These are phyloP conservation scores for Alsophila aescularia DNA, from an alignment of 2,888 invertebrate species.

Conservation along the genomic window DNA sequence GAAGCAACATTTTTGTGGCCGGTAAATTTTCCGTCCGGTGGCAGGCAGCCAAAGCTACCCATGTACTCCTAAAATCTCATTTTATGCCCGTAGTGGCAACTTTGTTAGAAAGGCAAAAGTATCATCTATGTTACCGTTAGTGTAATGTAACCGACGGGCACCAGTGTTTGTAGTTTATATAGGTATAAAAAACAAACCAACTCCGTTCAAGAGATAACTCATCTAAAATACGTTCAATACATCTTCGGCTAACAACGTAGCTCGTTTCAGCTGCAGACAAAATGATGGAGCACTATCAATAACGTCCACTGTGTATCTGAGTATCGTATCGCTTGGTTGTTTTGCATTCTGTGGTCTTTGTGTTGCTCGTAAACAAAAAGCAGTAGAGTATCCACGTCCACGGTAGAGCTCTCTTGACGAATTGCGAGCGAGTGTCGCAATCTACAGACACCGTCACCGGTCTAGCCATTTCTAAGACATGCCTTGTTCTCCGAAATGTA, in stretches of 20 bases:
- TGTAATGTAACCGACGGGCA: conserved; percentile 24
- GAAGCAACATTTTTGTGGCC: conserved; percentile 67
- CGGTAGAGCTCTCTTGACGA: conserved; percentile 53
- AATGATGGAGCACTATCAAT: conserved; percentile 61
- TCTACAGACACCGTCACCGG: conserved; percentile 35
- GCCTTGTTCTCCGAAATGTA: conserved; percentile 49
- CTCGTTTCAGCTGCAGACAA: conserved; percentile 57
- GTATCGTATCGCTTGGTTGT: conserved; percentile 49
- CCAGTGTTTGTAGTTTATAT: conserved; percentile 38
- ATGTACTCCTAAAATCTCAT: conserved; percentile 61
- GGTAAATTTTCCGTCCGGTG: conserved; percentile 72
- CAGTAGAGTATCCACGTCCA: conserved; percentile 15
- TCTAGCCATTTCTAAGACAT: conserved; percentile 46
- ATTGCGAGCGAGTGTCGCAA: conserved; percentile 48
- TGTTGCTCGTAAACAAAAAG: conserved; percentile 48
- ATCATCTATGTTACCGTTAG: conserved; percentile 29
- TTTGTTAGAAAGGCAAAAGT: conserved; percentile 54
- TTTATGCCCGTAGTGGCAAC: conserved; percentile 52
- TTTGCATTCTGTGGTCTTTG: conserved; percentile 48
- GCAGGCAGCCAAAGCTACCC: conserved; percentile 66
- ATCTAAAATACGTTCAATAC: conserved; percentile 54
- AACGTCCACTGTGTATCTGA: conserved; percentile 49
- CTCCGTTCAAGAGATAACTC: conserved; percentile 45
- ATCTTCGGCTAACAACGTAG: conserved; percentile 54
- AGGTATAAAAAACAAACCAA: conserved; percentile 50